A percentile compares a stretch with the other conserved stretches of the same genome.
Conservation (phyloP, 2,113 vertebrate genomes). For the Gymnogyps californianus region DNA sequence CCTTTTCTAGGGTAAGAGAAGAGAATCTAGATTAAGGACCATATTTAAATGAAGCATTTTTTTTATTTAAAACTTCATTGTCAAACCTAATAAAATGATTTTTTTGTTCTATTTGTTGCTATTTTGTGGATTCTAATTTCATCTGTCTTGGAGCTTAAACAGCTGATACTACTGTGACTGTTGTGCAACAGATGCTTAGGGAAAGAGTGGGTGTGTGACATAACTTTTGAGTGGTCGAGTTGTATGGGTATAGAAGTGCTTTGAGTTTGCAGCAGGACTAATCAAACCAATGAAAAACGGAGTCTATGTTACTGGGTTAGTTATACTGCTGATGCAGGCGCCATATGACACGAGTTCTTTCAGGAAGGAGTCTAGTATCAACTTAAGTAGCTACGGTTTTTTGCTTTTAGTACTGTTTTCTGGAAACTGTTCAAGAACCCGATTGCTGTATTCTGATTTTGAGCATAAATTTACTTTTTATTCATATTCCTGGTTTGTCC, state of each 20-base stretch:
- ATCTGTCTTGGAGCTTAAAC: background rate
- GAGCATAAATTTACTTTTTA: background rate
- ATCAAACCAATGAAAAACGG: background rate
- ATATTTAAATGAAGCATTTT: background rate
- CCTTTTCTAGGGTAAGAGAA: background rate
- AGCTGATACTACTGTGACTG: background rate
- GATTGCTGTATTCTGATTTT: background rate
- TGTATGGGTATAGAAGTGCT: background rate
- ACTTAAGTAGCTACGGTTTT: background rate
- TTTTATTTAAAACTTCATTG: background rate
- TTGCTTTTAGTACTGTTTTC: background rate
- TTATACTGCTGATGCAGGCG: background rate
- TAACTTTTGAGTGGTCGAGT: background rate
- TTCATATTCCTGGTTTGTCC: background rate
- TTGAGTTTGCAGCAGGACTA: background rate
- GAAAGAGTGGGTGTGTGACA: background rate
- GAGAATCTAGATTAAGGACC: background rate
- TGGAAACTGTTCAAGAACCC: background rate
- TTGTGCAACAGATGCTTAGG: background rate
- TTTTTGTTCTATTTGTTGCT: background rate
- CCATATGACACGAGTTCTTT: fast-evolving
- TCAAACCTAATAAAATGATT: background rate
- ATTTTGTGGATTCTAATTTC: background rate
- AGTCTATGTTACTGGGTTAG: background rate
- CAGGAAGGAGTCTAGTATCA: background rate